Percentiles rank a stretch among this genome's conserved stretches.
These are phyloP conservation scores for Drosophila paracracens DNA, from an alignment of 2,888 invertebrate genomes.

Conservation along the genomic window DNA sequence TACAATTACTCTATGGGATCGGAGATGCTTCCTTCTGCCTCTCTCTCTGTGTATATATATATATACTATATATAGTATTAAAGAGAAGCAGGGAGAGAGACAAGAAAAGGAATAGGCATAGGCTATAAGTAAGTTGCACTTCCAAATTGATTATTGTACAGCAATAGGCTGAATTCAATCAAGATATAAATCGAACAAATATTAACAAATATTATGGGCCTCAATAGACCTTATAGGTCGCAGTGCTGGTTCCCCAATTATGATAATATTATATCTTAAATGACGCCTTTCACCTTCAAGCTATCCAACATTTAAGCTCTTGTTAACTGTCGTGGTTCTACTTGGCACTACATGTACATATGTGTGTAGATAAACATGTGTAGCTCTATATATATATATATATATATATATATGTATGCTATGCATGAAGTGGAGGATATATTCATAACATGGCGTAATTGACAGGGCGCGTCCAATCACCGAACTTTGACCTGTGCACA, in stretches of 20 bases:
- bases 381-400: neutral
- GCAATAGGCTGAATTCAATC: no score
- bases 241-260: no score
- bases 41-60: neutral
- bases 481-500: conserved; percentile 14
- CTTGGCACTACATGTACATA: neutral
- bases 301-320: neutral
- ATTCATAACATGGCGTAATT: conserved; percentile 28
- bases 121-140: no score
- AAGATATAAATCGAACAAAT: no score
- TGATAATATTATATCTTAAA: neutral
- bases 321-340: neutral
- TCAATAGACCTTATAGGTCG: no score
- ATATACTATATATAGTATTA: neutral
- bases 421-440: neutral
- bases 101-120: neutral
- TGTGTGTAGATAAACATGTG: neutral
- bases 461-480: conserved; percentile 37
- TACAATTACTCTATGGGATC: neutral
- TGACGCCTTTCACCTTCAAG: neutral
- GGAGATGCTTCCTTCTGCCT: neutral
- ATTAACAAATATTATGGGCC: no score
- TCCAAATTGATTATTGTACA: neutral
- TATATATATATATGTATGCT: neutral
- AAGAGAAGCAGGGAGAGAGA: neutral